phyloP scores from a whole-genome alignment of 2,113 vertebrate species.

The Engraulis encrasicolus region DNA sequence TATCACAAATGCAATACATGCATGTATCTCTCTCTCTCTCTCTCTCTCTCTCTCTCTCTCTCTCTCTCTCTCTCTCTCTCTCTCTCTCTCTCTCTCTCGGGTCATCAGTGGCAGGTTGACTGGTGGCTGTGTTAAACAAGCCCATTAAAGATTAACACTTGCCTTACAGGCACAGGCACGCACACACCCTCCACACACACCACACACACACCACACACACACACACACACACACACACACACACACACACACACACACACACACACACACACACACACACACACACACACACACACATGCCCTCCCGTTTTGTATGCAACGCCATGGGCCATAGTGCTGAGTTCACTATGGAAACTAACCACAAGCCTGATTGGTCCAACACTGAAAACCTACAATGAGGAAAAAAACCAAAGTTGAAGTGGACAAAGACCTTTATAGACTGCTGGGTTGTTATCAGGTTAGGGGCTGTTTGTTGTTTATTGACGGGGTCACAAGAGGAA shows the following conservation, averaged over 20 bases:
- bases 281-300: neutral
- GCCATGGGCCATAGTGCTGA: neutral
- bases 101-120: neutral
- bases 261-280: neutral
- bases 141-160: conserved; percentile 21
- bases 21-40: too few relatives aligned
- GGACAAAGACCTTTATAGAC: too few relatives aligned
- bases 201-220: neutral
- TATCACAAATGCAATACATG: too few relatives aligned
- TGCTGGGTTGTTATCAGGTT: too few relatives aligned
- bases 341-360: neutral
- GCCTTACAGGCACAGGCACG: neutral
- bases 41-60: too few relatives aligned
- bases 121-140: neutral
- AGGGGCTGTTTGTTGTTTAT: too few relatives aligned
- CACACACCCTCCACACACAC: neutral
- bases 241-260: neutral
- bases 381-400: neutral
- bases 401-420: neutral
- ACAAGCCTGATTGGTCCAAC: neutral
- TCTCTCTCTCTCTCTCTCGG: too few relatives aligned
- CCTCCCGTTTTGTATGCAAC: too few relatives aligned
- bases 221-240: neutral
- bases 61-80: too few relatives aligned
- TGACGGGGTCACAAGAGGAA: too few relatives aligned